Percentiles rank a stretch among this genome's conserved stretches.
Conservation (phyloP, 2,797 vertebrate species). For the Cichlasoma orientale region DNA sequence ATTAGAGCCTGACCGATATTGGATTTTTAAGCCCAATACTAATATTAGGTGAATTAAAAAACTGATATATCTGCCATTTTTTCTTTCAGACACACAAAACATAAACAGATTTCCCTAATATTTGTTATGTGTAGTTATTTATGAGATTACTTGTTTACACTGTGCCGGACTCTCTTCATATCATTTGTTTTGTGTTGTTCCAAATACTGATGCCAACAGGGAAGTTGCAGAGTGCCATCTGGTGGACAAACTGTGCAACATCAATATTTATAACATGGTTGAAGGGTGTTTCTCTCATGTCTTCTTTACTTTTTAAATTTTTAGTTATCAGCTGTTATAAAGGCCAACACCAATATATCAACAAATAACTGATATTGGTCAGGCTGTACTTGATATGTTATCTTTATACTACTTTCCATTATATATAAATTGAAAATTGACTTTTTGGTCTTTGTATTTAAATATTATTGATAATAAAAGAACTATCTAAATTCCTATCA, state of each 20-base stretch:
- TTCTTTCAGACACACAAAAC: no score
- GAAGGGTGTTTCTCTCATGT: no score
- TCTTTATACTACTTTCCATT: background rate
- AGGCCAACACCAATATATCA: background rate
- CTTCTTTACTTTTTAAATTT: background rate
- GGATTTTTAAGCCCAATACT: background rate
- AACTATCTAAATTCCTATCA: background rate
- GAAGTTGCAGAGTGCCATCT: background rate
- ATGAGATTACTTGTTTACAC: background rate
- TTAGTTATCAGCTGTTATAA: background rate
- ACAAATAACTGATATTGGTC: background rate
- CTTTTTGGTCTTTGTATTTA: background rate
- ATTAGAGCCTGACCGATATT: background rate
- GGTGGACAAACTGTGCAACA: background rate
- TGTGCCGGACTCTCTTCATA: background rate
- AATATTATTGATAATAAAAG: background rate
- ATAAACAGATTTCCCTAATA: no score
- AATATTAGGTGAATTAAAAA: no score
- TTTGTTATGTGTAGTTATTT: no score
- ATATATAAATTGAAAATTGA: background rate
- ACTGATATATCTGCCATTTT: no score
- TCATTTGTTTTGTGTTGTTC: no score
- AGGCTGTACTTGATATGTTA: background rate
- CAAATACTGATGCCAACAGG: background rate
- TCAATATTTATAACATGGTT: background rate